Percentiles rank a stretch among this genome's conserved stretches.
phyloP scores from a whole-genome alignment of 2,113 vertebrate species.

The Paradoxurus hermaphroditus region DNA sequence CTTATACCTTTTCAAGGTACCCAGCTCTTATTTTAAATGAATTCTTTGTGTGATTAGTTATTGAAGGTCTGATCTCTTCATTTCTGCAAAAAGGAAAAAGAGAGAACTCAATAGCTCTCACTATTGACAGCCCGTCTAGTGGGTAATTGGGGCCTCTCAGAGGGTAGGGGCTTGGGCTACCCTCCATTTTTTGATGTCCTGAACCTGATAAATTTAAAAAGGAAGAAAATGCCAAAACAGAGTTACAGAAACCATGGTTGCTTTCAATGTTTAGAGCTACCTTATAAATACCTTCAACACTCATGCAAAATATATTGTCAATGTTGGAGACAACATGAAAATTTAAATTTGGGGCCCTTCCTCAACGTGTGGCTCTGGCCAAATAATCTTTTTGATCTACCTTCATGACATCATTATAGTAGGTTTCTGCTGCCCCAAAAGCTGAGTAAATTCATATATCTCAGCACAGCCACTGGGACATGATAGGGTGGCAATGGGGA shows the following conservation, averaged over 20 bases:
- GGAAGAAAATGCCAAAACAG: background rate
- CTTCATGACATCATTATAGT: background rate
- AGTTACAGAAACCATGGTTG: background rate
- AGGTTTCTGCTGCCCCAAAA: background rate
- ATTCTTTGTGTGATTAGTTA: background rate
- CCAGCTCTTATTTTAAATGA: background rate
- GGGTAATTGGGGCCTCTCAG: background rate
- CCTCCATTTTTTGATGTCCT: background rate
- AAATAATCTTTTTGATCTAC: background rate
- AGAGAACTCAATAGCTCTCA: no score
- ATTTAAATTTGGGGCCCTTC: background rate
- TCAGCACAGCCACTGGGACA: background rate
- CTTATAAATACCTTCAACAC: background rate
- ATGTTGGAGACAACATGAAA: background rate
- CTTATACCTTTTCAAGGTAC: background rate
- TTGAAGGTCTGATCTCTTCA: background rate
- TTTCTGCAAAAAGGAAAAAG: no score
- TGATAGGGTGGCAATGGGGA: background rate
- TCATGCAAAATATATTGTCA: background rate
- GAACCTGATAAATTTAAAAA: background rate
- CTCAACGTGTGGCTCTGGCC: background rate
- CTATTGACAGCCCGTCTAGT: background rate
- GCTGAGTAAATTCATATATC: background rate
- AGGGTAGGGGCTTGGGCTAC: background rate
- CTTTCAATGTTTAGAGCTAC: background rate